Conservation (phyloP, 30 jellyfish, hydroid and myxozoan genomes). For the Aurelia aurita complex sp. Pacific region DNA sequence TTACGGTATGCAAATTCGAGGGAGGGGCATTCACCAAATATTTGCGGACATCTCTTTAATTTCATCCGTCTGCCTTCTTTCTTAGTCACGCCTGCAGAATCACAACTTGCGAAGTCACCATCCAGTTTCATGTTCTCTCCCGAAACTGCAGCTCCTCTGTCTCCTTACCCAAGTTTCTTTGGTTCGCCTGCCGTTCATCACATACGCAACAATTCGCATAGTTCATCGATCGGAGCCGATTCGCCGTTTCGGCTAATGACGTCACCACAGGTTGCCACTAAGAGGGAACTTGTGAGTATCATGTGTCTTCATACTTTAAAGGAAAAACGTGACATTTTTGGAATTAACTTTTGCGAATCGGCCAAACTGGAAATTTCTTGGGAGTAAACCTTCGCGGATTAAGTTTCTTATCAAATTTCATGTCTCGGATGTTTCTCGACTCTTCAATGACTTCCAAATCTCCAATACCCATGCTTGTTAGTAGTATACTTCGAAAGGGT, state of each 20-base stretch:
- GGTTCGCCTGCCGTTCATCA: conserved; percentile 39
- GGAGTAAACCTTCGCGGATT: no score
- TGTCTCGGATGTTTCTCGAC: no score
- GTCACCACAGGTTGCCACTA: conserved; percentile 27
- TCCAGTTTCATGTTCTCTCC: conserved; percentile 55
- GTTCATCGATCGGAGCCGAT: conserved; percentile 54
- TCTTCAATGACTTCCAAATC: no score
- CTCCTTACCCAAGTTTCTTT: conserved; percentile 36
- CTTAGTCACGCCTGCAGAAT: conserved; percentile 34
- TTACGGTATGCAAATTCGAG: no score
- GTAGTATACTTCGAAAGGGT: no score
- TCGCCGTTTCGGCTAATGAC: conserved; percentile 33
- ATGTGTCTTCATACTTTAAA: background rate
- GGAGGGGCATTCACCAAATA: no score
- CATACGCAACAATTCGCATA: conserved; percentile 31
- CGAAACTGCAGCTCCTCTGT: conserved; percentile 6
- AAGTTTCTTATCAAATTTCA: no score
- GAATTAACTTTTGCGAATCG: no score
- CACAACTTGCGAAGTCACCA: conserved; percentile 23
- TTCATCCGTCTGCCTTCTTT: background rate
- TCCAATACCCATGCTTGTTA: background rate
- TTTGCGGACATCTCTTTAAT: no score
- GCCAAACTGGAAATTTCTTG: no score
- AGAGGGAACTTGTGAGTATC: conserved; percentile 44
- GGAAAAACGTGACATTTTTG: no score